phyloP scores from a whole-genome alignment of 2,113 vertebrate species.

The Phyllostomus hastatus region DNA sequence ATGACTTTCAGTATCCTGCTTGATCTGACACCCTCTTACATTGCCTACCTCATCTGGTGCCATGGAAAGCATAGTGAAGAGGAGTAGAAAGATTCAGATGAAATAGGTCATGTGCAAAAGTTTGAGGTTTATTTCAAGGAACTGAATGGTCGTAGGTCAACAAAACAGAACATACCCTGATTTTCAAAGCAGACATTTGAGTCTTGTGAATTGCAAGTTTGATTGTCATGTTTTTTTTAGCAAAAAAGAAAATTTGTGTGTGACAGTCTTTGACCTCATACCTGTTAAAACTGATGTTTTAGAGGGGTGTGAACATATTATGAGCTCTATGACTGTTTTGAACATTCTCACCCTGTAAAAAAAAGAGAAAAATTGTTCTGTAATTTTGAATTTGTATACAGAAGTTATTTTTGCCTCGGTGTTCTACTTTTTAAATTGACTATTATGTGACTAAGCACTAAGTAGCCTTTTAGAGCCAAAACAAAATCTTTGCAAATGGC shows the following conservation, averaged over 20 bases:
- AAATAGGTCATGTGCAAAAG: neutral
- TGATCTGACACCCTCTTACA: neutral
- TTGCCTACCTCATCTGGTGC: neutral
- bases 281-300: neutral
- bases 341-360: neutral
- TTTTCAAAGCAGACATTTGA: conserved; percentile 4
- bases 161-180: neutral
- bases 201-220: neutral
- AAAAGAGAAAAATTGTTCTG: neutral
- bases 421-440: neutral
- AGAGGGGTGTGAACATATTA: neutral
- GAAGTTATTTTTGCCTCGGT: neutral
- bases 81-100: neutral
- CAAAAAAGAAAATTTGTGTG: neutral
- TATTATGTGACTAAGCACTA: neutral
- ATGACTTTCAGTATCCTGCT: neutral
- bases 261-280: neutral
- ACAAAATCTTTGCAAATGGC: neutral
- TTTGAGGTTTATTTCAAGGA: neutral
- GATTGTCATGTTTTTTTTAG: neutral
- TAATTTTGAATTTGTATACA: neutral
- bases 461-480: neutral
- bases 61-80: neutral
- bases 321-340: neutral
- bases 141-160: neutral